These are phyloP conservation scores for Pachyseris speciosa DNA, from an alignment of 64 coral and sea anemone genomes.

Conservation along the genomic window DNA sequence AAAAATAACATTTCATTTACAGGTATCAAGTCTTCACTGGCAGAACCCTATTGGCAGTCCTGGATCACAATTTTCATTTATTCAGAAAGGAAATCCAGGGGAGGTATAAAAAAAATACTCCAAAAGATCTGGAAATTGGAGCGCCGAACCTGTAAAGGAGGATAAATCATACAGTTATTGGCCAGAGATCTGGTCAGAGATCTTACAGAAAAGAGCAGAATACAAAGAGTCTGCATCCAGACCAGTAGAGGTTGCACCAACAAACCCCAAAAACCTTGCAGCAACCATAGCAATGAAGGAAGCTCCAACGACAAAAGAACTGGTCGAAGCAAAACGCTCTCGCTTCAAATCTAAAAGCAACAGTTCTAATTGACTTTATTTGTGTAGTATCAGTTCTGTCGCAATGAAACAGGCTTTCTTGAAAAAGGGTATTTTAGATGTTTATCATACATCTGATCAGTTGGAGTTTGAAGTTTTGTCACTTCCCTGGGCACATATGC, in stretches of 20 bases:
- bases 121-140: slow-evolving; percentile 16
- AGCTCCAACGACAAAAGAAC: slow-evolving; percentile 10
- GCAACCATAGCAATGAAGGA: slow-evolving; percentile 45
- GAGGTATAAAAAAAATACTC: slow-evolving; percentile 19
- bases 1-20: not conserved
- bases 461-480: too few relatives aligned
- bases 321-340: slow-evolving; percentile 1
- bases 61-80: slow-evolving; percentile 31
- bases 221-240: not conserved
- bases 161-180: slow-evolving; percentile 16
- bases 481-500: too few relatives aligned
- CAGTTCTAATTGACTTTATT: not conserved
- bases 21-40: slow-evolving; percentile 32
- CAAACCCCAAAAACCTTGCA: slow-evolving; percentile 8
- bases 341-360: not conserved
- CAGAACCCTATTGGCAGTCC: slow-evolving; percentile 18
- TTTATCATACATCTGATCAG: not conserved
- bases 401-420: not conserved
- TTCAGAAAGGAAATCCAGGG: not conserved
- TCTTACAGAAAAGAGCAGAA: not conserved
- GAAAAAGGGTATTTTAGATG: not conserved
- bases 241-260: not conserved
- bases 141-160: slow-evolving; percentile 23
- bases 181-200: not conserved
- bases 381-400: not conserved